Conservation (phyloP, 1,140 invertebrate genomes). For the Zaprionus ghesquierei region DNA sequence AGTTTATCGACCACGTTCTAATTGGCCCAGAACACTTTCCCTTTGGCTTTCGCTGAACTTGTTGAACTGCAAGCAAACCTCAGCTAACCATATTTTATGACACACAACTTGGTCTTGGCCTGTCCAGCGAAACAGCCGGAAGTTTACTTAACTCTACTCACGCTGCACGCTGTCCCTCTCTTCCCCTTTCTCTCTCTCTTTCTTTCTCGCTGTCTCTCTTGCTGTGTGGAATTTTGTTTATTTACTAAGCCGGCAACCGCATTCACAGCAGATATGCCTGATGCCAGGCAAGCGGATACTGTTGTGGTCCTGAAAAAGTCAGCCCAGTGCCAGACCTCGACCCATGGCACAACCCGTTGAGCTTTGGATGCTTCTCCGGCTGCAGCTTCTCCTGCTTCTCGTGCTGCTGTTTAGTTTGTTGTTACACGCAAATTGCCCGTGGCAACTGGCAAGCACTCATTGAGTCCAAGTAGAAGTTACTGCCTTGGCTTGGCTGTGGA, state of each 20-base stretch:
- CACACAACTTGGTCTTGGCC: not conserved
- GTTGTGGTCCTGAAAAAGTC: not conserved
- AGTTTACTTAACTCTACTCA: conserved; percentile 1
- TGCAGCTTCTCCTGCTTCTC: not conserved
- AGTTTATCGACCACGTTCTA: not conserved
- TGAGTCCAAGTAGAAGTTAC: not conserved
- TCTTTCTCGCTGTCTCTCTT: not conserved
- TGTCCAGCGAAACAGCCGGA: not conserved
- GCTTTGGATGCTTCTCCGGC: not conserved
- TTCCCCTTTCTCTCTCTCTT: not conserved
- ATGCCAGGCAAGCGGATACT: not conserved
- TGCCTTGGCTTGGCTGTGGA: not conserved
- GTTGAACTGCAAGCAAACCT: conserved; percentile 1
- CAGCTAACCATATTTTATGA: not conserved
- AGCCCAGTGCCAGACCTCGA: not conserved
- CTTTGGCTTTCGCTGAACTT: not conserved
- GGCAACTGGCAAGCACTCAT: not conserved
- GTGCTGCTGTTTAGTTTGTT: not conserved
- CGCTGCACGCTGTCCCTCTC: not conserved
- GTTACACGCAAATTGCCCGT: not conserved
- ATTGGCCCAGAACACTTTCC: not conserved
- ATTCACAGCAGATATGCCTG: not conserved
- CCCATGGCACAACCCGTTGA: not conserved
- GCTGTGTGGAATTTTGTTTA: not conserved
- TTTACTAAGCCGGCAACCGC: conserved; percentile 1